These are phyloP conservation scores for Choristoneura rosaceana DNA, from an alignment of 2,888 invertebrate species.

Conservation along the genomic window DNA sequence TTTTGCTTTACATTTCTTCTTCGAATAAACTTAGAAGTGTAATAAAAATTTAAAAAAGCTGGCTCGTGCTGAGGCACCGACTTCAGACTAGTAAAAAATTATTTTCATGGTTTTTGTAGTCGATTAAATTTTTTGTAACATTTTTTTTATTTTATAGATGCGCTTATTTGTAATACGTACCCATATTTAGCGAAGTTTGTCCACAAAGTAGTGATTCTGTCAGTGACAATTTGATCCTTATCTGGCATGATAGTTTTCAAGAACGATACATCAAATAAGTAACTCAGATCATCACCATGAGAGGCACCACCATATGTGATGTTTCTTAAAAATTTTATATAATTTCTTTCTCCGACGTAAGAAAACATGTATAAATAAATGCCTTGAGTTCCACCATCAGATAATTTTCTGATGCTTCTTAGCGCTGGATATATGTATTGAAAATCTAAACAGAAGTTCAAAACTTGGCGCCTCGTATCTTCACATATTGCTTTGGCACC, in stretches of 20 bases:
- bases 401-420: constrained; percentile 49
- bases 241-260: constrained; percentile 44
- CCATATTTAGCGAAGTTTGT: constrained; percentile 64
- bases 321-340: constrained; percentile 43
- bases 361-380: constrained; percentile 56
- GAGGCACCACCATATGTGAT: constrained; percentile 50
- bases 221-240: constrained; percentile 57
- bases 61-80: no score
- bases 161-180: constrained; percentile 49
- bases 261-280: constrained; percentile 52
- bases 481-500: constrained; percentile 48
- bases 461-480: constrained; percentile 40
- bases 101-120: no score
- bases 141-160: no score
- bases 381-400: constrained; percentile 46
- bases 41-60: no score
- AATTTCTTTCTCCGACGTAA: constrained; percentile 54
- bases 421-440: constrained; percentile 51
- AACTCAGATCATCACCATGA: constrained; percentile 59
- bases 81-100: no score
- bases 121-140: no score
- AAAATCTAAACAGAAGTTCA: constrained; percentile 55
- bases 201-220: constrained; percentile 60
- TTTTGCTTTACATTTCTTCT: no score
- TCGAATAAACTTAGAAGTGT: no score